Conservation (phyloP, 2,888 invertebrate species). For the Caenorhabditis wallacei region DNA sequence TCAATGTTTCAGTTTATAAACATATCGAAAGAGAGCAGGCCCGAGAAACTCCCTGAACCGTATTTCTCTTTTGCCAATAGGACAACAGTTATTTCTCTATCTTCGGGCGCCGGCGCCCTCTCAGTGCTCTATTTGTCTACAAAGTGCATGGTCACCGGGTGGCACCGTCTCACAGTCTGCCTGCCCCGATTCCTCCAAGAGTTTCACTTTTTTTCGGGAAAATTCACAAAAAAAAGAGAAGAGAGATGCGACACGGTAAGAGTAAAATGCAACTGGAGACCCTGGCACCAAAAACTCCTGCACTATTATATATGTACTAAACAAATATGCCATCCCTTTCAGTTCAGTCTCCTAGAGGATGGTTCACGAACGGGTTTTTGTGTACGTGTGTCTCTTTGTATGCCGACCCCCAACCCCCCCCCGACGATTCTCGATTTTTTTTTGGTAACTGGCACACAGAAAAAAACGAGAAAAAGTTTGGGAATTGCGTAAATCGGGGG, state of each 20-base stretch:
- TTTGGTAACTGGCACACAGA: conserved; percentile 53
- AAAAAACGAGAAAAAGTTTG: conserved; percentile 27
- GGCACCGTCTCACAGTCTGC: conserved; percentile 61
- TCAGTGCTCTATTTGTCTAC: conserved; percentile 51
- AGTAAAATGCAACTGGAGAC: conserved; percentile 25
- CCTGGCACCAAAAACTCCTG: conserved; percentile 19
- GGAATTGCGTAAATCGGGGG: conserved; percentile 1
- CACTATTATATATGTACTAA: conserved; percentile 60
- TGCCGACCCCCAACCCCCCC: neutral
- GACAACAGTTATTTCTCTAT: neutral
- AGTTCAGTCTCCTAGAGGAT: neutral
- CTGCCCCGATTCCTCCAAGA: neutral
- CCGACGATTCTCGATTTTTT: conserved; percentile 20
- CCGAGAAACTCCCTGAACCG: conserved; percentile 29
- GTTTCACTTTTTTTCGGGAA: neutral
- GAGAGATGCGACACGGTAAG: neutral
- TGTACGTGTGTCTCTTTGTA: neutral
- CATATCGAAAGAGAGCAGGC: neutral
- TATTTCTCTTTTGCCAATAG: neutral
- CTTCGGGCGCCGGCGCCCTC: conserved; percentile 16
- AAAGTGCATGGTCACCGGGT: conserved; percentile 66
- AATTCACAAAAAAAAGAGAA: conserved; percentile 1
- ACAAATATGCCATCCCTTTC: conserved; percentile 47
- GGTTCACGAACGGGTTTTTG: conserved; percentile 65
- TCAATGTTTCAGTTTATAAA: neutral